Percentiles rank a stretch among this genome's conserved stretches.
These are phyloP conservation scores for Holacanthella duospinosa DNA, from an alignment of 2,888 invertebrate genomes.

Conservation along the genomic window DNA sequence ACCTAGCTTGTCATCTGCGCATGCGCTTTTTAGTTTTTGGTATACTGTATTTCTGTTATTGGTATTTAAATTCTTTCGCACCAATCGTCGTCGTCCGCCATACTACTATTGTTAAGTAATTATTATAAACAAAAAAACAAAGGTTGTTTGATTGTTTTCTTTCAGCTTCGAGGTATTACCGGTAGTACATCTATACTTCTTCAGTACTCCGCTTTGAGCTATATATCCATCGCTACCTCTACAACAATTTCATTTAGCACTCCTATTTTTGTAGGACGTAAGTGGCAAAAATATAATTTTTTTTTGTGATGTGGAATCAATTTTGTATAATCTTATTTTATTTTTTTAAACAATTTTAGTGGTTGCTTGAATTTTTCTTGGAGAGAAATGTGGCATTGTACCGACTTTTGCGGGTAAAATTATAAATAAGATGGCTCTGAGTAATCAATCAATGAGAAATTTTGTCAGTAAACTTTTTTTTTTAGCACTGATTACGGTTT, in stretches of 20 bases:
- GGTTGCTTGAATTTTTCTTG: slow-evolving; percentile 3
- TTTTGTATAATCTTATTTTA: background rate
- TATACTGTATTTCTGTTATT: background rate
- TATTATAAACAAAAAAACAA: background rate
- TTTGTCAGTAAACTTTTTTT: no score
- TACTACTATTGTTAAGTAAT: no score
- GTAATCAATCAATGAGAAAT: no score
- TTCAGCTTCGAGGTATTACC: slow-evolving; percentile 21
- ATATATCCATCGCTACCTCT: slow-evolving; percentile 23
- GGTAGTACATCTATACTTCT: slow-evolving; percentile 24
- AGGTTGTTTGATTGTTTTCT: background rate
- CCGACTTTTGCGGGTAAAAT: background rate
- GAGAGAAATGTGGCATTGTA: slow-evolving; percentile 10
- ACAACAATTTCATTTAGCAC: slow-evolving; percentile 18
- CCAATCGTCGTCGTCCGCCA: background rate
- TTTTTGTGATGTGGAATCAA: no score
- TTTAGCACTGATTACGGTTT: background rate
- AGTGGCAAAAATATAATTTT: background rate
- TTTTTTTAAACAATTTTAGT: no score
- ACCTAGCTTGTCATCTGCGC: no score
- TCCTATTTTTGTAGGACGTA: slow-evolving; percentile 9
- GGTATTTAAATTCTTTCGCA: background rate
- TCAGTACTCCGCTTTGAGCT: slow-evolving; percentile 24
- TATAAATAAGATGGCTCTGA: no score
- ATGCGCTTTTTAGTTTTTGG: no score